A percentile compares a stretch with the other conserved stretches of the same genome.
phyloP scores from a whole-genome alignment of 2,113 vertebrate species.

The Upupa epops region DNA sequence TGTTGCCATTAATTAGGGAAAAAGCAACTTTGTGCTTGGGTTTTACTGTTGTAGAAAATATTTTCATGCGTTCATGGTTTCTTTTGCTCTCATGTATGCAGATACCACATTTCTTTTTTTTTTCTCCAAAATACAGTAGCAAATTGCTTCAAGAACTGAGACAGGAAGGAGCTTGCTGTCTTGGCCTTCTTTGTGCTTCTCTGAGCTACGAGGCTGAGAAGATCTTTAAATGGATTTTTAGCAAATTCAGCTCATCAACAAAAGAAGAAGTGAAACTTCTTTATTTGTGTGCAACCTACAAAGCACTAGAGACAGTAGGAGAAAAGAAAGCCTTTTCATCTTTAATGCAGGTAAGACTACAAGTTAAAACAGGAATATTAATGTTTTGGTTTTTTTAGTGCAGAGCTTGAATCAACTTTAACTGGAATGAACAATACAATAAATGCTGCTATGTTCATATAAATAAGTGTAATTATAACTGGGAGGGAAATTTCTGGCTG shows the following conservation, averaged over 20 bases:
- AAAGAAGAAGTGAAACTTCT: constrained; percentile 97
- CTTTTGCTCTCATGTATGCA: constrained; percentile 26
- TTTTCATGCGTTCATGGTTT: background rate
- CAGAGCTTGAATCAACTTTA: background rate
- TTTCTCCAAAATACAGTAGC: constrained; percentile 81
- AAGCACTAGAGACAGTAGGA: constrained; percentile 92
- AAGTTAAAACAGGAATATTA: background rate
- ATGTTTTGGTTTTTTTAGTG: background rate
- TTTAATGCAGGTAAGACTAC: constrained; percentile 89
- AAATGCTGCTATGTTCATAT: background rate
- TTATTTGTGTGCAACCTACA: constrained; percentile 92
- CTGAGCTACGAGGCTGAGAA: constrained; percentile 97
- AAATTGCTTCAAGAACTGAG: constrained; percentile 96
- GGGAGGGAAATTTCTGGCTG: background rate
- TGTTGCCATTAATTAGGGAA: background rate
- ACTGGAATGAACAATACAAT: background rate
- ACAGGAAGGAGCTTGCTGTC: constrained; percentile 94
- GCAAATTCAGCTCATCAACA: constrained; percentile 89
- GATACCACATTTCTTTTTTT: background rate
- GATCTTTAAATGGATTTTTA: constrained; percentile 99
- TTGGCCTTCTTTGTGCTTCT: constrained; percentile 93
- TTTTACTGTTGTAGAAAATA: background rate
- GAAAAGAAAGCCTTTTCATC: constrained; percentile 98
- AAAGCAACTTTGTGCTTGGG: background rate
- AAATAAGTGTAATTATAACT: background rate